phyloP scores from a whole-genome alignment of 92 coral and sea anemone genomes.

The Epizoanthus scotinus region DNA sequence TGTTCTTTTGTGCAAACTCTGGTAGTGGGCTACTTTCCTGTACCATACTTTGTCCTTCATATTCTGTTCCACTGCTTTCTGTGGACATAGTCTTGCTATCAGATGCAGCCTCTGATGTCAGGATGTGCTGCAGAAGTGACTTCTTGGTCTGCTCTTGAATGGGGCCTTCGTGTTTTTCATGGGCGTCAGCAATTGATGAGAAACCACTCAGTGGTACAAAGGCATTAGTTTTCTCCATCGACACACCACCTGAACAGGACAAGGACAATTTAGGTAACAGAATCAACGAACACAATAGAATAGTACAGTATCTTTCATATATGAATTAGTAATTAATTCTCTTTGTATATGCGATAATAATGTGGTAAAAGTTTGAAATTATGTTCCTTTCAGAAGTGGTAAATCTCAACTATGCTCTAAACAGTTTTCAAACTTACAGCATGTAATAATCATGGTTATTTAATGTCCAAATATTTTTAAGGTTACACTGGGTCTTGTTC shows the following conservation, averaged over 20 bases:
- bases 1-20: background rate
- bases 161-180: constrained; percentile 24
- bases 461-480: no score
- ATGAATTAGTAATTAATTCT: no score
- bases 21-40: background rate
- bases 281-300: no score
- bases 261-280: background rate
- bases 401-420: no score
- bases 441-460: no score
- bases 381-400: no score
- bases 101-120: constrained; percentile 15
- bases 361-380: no score
- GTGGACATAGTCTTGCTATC: constrained; percentile 7
- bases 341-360: no score
- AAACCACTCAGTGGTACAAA: background rate
- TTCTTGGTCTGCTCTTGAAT: constrained; percentile 43
- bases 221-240: background rate
- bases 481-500: no score
- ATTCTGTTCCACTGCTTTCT: background rate
- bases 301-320: no score
- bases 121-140: constrained; percentile 31
- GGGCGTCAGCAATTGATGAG: background rate
- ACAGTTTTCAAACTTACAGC: no score
- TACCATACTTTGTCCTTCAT: background rate
- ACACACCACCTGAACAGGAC: constrained; percentile 19